Conservation (phyloP, 2,113 vertebrate genomes). For the Pelmatolapia mariae region DNA sequence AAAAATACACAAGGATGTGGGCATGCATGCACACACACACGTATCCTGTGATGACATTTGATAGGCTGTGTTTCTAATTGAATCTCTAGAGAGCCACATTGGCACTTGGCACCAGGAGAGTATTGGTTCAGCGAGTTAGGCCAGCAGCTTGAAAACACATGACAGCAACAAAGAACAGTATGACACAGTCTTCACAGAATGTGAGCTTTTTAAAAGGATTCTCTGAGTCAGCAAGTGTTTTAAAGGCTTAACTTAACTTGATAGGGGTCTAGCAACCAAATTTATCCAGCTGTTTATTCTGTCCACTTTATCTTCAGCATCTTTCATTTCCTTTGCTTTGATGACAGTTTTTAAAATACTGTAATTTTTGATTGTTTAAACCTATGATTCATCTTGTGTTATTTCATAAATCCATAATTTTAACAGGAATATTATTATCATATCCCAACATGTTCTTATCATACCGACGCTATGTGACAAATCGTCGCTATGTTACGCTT, state of each 20-base stretch:
- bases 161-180: not conserved
- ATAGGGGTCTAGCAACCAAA: not conserved
- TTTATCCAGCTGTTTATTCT: not conserved
- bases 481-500: not conserved
- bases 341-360: not conserved
- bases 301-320: not conserved
- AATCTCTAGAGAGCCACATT: constrained; percentile 31
- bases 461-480: not conserved
- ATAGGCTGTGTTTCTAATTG: constrained; percentile 51
- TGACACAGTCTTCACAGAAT: not conserved
- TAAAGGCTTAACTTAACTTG: not conserved
- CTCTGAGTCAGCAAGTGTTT: not conserved
- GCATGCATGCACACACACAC: not conserved
- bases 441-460: not conserved
- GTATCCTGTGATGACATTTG: constrained; percentile 40
- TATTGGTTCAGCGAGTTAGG: not conserved
- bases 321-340: not conserved
- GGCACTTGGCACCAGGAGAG: not conserved
- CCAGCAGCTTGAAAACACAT: constrained; percentile 20
- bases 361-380: not conserved
- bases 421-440: not conserved
- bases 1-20: not conserved
- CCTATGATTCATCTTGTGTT: not conserved
- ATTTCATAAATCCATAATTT: not conserved
- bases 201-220: not conserved